These are phyloP conservation scores for Potorous gilbertii DNA, from an alignment of 2,797 vertebrate genomes.

Conservation along the genomic window DNA sequence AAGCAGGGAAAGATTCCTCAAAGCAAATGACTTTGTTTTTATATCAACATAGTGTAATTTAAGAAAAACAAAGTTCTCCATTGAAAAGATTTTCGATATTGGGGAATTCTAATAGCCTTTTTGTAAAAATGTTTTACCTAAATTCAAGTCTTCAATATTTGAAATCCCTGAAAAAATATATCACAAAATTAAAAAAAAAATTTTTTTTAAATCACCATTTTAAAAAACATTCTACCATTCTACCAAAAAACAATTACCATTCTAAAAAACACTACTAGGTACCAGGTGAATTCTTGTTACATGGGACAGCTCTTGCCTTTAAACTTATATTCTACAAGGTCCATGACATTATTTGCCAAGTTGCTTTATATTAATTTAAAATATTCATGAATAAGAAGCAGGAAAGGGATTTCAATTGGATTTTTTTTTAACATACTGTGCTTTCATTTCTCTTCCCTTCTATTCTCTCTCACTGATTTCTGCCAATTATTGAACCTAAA, in stretches of 20 bases:
- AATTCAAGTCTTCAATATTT: not conserved
- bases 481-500: slow-evolving; percentile 44
- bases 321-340: not conserved
- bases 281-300: not conserved
- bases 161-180: not conserved
- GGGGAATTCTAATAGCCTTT: not conserved
- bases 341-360: not conserved
- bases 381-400: not conserved
- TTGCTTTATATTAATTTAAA: not conserved
- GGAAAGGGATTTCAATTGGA: not conserved
- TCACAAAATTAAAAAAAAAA: not conserved
- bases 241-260: too few species aligned
- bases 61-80: not conserved
- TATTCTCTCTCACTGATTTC: not conserved
- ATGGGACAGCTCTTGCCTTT: not conserved
- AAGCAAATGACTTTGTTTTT: not conserved
- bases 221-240: not conserved
- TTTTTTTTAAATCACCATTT: not conserved
- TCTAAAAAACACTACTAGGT: not conserved
- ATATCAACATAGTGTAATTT: not conserved
- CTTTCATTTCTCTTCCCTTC: not conserved
- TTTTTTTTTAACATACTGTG: not conserved
- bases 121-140: not conserved
- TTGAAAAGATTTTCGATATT: not conserved
- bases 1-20: not conserved